phyloP scores from a whole-genome alignment of 2,113 vertebrate genomes.

The Mustelus asterias region DNA sequence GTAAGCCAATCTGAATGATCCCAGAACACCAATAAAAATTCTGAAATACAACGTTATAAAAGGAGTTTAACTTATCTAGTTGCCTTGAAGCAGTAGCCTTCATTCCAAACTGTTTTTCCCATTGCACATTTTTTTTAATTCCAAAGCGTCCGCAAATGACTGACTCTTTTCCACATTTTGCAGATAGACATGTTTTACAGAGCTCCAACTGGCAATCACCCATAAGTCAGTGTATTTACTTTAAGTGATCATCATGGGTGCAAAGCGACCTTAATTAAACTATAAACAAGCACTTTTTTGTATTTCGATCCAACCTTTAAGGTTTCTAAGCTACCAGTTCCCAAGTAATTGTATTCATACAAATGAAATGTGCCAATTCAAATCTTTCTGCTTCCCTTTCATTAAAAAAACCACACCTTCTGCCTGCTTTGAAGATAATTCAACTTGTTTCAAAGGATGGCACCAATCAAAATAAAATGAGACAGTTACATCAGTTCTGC shows the following conservation, averaged over 20 bases:
- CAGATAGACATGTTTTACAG: not conserved
- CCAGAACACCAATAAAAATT: not conserved
- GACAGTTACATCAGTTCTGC: not conserved
- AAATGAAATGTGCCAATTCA: not conserved
- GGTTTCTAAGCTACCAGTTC: not conserved
- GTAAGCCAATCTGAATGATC: not conserved
- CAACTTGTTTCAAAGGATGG: not conserved
- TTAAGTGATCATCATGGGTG: not conserved
- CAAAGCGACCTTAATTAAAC: not conserved
- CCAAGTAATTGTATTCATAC: not conserved
- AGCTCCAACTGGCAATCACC: not conserved
- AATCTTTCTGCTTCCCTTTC: not conserved
- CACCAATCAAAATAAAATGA: not conserved
- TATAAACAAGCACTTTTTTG: not conserved
- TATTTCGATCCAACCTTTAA: not conserved
- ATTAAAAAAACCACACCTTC: not conserved
- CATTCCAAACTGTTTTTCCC: not conserved
- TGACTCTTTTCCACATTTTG: not conserved
- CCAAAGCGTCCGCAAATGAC: not conserved
- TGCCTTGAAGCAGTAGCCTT: not conserved
- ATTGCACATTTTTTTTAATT: not conserved
- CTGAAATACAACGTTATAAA: not conserved
- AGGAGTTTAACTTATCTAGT: not conserved
- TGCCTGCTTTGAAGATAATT: conserved; percentile 13
- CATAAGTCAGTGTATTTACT: not conserved